Evolutionary conservation across 2,113 vertebrate genomes (phyloP).

Genomic region (Phrynocephalus versicolor): DNA sequence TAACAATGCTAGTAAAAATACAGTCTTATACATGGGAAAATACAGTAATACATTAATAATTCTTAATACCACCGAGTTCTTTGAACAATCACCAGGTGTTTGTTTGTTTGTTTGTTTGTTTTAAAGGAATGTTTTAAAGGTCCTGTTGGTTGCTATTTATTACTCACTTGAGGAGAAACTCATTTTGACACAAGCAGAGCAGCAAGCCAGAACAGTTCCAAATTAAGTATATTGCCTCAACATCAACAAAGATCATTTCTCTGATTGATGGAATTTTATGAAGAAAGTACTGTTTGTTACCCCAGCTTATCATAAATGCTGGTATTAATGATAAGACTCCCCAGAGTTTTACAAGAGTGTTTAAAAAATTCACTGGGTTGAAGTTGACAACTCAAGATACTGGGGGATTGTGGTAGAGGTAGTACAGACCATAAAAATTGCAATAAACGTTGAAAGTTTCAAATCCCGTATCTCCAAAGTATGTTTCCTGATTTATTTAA

Average conservation of each 20-base stretch:
- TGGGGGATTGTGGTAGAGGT: neutral
- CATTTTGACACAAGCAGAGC: conserved; percentile 89
- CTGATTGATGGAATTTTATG: conserved; percentile 89
- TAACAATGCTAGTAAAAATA: too few relatives aligned
- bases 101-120: conserved; percentile 82
- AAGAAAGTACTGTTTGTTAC: conserved; percentile 79
- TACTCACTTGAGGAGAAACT: conserved; percentile 88
- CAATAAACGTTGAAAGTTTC: neutral
- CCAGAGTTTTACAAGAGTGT: too few relatives aligned
- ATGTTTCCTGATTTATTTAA: too few relatives aligned
- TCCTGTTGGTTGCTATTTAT: conserved; percentile 88
- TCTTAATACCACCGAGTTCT: conserved; percentile 75
- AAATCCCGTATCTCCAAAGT: too few relatives aligned
- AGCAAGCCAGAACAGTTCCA: conserved; percentile 85
- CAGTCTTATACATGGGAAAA: too few relatives aligned
- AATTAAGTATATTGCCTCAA: conserved; percentile 94
- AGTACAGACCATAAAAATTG: too few relatives aligned
- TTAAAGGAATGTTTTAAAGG: conserved; percentile 76
- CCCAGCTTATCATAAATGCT: conserved; percentile 79
- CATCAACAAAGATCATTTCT: conserved; percentile 84
- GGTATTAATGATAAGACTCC: conserved; percentile 52
- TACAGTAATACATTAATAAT: conserved; percentile 68
- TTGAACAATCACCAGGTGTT: conserved; percentile 86
- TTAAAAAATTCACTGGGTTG: too few relatives aligned
- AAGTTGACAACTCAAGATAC: neutral